Evolutionary conservation across 2,888 invertebrate genomes (phyloP).

Genomic region (Chrysolina oricalcia): DNA sequence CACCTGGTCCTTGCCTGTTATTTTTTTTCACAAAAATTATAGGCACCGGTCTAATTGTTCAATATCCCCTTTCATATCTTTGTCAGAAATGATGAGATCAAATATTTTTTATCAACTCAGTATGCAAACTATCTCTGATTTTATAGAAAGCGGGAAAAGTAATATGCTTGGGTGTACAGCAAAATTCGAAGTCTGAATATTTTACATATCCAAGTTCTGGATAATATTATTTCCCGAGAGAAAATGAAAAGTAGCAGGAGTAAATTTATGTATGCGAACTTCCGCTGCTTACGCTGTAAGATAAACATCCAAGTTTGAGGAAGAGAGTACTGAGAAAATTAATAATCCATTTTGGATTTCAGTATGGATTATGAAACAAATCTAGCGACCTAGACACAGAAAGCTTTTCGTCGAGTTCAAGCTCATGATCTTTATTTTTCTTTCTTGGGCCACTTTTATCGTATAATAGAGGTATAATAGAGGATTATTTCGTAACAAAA

Average conservation of each 20-base stretch:
- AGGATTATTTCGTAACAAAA: too few relatives aligned
- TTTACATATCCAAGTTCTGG: neutral
- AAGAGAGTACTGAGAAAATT: neutral
- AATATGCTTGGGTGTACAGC: neutral
- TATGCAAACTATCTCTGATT: neutral
- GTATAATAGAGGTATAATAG: too few relatives aligned
- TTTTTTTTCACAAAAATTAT: too few relatives aligned
- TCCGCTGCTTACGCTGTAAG: neutral
- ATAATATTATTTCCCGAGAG: slow-evolving; percentile 5
- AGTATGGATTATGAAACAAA: neutral
- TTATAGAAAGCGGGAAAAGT: neutral
- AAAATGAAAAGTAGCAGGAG: slow-evolving; percentile 9
- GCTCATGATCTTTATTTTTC: too few relatives aligned
- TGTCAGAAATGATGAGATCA: neutral
- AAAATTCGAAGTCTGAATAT: neutral
- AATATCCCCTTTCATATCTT: neutral
- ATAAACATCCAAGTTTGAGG: slow-evolving; percentile 1
- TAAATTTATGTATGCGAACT: slow-evolving; percentile 8
- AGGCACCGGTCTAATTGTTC: too few relatives aligned
- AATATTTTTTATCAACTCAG: neutral
- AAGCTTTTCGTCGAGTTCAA: too few relatives aligned
- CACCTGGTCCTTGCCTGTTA: too few relatives aligned
- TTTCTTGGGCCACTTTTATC: too few relatives aligned
- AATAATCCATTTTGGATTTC: slow-evolving; percentile 1
- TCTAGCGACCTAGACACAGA: too few relatives aligned